phyloP scores from a whole-genome alignment of 2,888 invertebrate genomes.

The Mesorhabditis spiculigera region DNA sequence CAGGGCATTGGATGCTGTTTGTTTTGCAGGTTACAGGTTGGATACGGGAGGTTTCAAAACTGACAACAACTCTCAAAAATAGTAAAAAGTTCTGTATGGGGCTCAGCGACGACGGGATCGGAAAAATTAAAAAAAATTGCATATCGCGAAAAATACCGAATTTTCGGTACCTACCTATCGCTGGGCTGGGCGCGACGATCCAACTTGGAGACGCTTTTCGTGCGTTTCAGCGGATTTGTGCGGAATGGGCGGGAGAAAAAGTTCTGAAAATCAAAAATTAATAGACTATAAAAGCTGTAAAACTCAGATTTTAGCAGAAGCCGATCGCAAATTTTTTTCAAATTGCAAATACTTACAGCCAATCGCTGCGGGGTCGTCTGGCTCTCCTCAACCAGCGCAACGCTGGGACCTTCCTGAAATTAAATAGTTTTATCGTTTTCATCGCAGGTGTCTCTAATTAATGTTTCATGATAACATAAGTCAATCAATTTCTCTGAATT shows the following conservation, averaged over 20 bases:
- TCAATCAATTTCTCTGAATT: neutral
- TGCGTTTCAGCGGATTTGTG: conserved; percentile 55
- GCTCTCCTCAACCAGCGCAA: conserved; percentile 22
- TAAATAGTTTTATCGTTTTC: neutral
- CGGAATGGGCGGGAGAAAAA: conserved; percentile 55
- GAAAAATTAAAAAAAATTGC: too few species aligned
- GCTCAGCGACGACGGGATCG: too few species aligned
- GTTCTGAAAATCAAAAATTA: conserved; percentile 35
- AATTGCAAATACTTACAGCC: conserved; percentile 28
- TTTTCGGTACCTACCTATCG: neutral
- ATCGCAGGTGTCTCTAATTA: neutral
- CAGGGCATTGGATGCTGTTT: too few species aligned
- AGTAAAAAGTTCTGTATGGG: too few species aligned
- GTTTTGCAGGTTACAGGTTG: too few species aligned
- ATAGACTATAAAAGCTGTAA: neutral
- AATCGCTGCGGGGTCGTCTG: conserved; percentile 38
- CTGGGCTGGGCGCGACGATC: conserved; percentile 19
- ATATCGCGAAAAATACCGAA: too few species aligned
- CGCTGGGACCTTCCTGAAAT: conserved; percentile 2
- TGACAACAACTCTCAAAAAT: too few species aligned
- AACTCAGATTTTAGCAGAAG: conserved; percentile 12
- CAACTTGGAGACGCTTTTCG: conserved; percentile 58
- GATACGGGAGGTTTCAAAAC: too few species aligned
- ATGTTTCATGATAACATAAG: conserved; percentile 2
- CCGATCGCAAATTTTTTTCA: neutral